phyloP scores from a whole-genome alignment of 2,797 vertebrate genomes.

The Zenarchopterus dispar region DNA sequence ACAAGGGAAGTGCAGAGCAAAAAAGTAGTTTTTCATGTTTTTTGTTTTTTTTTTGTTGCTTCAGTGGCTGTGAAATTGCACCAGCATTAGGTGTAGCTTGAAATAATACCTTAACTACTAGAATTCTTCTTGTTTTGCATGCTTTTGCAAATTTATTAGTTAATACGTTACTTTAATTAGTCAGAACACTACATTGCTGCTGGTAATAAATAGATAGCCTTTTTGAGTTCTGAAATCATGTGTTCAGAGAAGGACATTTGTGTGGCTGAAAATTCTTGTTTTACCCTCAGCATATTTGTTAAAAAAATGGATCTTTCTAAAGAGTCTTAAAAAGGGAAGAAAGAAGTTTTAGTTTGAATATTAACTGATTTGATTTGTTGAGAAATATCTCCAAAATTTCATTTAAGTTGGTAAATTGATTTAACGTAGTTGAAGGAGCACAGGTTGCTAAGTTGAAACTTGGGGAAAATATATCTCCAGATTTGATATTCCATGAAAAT shows the following conservation, averaged over 20 bases:
- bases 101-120: neutral
- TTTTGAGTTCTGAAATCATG: neutral
- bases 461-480: no score
- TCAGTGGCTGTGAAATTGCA: conserved; percentile 2
- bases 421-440: no score
- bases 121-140: neutral
- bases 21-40: neutral
- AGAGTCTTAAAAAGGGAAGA: no score
- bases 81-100: conserved; percentile 1
- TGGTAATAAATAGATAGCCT: neutral
- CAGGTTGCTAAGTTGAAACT: no score
- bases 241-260: neutral
- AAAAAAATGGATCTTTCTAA: neutral
- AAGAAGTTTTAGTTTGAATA: no score
- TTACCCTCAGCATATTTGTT: neutral
- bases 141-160: neutral
- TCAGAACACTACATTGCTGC: neutral
- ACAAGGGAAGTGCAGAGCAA: neutral
- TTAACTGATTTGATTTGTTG: no score
- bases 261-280: neutral
- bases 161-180: neutral
- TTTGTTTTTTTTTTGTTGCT: neutral
- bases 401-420: no score
- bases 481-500: no score
- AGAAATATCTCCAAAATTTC: no score